phyloP scores from a whole-genome alignment of 2,888 invertebrate genomes.

The Orgyia antiqua region DNA sequence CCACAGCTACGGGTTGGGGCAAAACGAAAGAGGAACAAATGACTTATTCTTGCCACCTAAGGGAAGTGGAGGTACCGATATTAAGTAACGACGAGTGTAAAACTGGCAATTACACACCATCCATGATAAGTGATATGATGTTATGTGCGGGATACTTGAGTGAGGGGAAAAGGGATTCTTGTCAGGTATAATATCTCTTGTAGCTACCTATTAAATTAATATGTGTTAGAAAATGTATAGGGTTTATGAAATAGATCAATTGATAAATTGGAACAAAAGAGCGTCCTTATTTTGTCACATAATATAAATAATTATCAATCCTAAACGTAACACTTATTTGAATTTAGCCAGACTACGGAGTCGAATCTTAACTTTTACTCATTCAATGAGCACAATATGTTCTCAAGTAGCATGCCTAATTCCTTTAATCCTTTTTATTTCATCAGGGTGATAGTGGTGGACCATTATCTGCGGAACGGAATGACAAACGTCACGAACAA shows the following conservation, averaged over 20 bases:
- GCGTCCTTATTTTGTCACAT: no score
- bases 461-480: constrained; percentile 83
- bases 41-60: constrained; percentile 87
- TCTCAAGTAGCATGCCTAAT: no score
- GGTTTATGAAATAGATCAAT: no score
- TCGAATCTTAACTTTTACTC: no score
- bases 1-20: constrained; percentile 92
- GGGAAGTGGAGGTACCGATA: constrained; percentile 87
- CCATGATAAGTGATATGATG: constrained; percentile 93
- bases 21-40: constrained; percentile 89
- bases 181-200: constrained; percentile 88
- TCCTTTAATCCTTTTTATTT: no score
- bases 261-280: no score
- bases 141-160: constrained; percentile 88
- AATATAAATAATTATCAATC: no score
- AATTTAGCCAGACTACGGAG: no score
- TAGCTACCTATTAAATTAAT: no score
- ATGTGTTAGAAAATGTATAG: no score
- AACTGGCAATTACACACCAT: constrained; percentile 85
- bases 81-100: constrained; percentile 83
- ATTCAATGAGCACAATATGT: no score
- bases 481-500: constrained; percentile 84
- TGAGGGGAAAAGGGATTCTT: constrained; percentile 85
- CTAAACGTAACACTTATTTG: no score
- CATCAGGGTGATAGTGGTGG: constrained; percentile 90